Percentiles rank a stretch among this genome's conserved stretches.
phyloP scores from a whole-genome alignment of 2,797 vertebrate species.

The Apodemus agrarius region DNA sequence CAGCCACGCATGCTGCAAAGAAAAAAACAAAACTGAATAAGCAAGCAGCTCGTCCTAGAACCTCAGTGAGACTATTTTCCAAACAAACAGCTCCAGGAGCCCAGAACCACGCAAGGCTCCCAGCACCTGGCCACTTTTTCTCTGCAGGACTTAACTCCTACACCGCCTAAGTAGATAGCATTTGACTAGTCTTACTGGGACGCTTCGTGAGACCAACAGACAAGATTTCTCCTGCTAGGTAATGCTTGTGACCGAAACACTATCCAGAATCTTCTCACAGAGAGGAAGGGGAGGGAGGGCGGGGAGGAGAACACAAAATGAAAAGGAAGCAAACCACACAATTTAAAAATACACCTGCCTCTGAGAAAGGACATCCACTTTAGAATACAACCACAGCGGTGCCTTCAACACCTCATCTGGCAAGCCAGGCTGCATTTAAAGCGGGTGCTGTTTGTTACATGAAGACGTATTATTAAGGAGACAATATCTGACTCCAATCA shows the following conservation, averaged over 20 bases:
- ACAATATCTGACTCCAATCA: slow-evolving; percentile 65
- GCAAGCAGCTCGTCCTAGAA: slow-evolving; percentile 46
- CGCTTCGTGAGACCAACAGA: neutral
- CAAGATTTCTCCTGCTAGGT: neutral
- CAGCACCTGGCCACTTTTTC: neutral
- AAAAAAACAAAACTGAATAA: slow-evolving; percentile 47
- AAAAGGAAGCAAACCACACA: slow-evolving; percentile 39
- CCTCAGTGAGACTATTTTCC: slow-evolving; percentile 43
- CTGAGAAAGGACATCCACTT: neutral
- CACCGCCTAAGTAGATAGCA: neutral
- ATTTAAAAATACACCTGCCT: slow-evolving; percentile 58
- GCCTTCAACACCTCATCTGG: neutral
- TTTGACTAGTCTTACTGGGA: neutral
- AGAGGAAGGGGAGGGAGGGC: neutral
- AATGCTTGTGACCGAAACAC: slow-evolving; percentile 18
- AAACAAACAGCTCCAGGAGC: slow-evolving; percentile 8
- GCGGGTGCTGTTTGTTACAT: slow-evolving; percentile 63
- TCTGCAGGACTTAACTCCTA: neutral
- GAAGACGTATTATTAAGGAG: slow-evolving; percentile 63
- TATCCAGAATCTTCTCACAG: neutral
- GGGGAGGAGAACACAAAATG: neutral
- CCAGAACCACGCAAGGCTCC: slow-evolving; percentile 36
- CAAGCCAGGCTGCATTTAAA: slow-evolving; percentile 56
- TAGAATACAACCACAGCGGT: slow-evolving; percentile 13
- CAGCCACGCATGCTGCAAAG: neutral